phyloP scores from a whole-genome alignment of 2,113 vertebrate genomes.

The Rhipidura dahli region DNA sequence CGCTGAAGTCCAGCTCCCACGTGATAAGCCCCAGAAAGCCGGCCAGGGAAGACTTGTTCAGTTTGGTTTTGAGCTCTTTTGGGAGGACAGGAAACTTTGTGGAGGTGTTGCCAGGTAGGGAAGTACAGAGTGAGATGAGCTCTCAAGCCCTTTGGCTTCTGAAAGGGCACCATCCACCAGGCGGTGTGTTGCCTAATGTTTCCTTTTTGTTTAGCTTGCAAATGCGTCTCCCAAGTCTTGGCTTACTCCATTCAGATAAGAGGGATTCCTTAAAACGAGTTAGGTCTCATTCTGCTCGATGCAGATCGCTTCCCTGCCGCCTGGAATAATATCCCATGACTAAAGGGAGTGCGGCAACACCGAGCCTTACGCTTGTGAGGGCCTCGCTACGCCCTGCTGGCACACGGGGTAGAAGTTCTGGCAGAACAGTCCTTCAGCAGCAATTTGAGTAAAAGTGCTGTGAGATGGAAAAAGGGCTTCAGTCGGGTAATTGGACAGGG shows the following conservation, averaged over 20 bases:
- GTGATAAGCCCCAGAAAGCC: not conserved
- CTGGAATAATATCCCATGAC: not conserved
- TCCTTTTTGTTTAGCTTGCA: not conserved
- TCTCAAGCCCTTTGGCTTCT: not conserved
- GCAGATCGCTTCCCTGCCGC: not conserved
- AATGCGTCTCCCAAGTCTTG: not conserved
- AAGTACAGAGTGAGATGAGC: not conserved
- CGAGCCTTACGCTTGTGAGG: not conserved
- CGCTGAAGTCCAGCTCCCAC: not conserved
- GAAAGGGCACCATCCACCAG: not conserved
- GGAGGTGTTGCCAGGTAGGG: not conserved
- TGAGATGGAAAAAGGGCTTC: constrained; percentile 29
- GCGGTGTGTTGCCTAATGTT: not conserved
- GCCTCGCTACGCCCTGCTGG: constrained; percentile 8
- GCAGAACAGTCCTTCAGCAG: not conserved
- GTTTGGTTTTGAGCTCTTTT: not conserved
- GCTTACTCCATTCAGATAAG: not conserved
- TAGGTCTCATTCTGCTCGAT: not conserved
- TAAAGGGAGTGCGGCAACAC: not conserved
- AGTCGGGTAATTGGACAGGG: not conserved
- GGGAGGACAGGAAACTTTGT: not conserved
- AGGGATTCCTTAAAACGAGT: not conserved
- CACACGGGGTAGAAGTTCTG: not conserved
- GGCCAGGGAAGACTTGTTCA: not conserved
- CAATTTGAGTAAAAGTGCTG: constrained; percentile 32